phyloP scores from a whole-genome alignment of 2,113 vertebrate species.

The Onychostruthus taczanowskii region DNA sequence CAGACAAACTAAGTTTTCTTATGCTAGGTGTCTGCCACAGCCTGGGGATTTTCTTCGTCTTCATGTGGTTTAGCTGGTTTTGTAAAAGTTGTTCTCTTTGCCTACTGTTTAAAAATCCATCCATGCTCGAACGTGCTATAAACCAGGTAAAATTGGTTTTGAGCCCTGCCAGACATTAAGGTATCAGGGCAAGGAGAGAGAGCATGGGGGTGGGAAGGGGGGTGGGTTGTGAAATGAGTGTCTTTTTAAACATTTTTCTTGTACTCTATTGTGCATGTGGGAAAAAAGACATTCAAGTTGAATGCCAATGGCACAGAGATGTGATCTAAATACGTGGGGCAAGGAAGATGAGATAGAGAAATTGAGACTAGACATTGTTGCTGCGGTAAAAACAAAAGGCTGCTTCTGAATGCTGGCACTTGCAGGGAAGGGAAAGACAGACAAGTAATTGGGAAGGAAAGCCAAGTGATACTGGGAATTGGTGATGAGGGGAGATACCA shows the following conservation, averaged over 20 bases:
- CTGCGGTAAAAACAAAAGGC: not conserved
- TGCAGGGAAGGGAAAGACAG: not conserved
- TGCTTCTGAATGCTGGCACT: not conserved
- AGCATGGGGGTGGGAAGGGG: fast-evolving
- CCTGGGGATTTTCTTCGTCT: not conserved
- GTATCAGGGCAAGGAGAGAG: too few species aligned
- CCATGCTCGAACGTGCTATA: fast-evolving
- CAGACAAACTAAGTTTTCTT: not conserved
- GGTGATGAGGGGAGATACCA: not conserved
- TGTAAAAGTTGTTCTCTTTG: not conserved
- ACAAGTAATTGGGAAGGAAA: not conserved
- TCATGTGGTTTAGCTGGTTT: not conserved
- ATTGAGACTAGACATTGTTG: not conserved
- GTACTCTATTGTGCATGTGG: not conserved
- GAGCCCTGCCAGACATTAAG: not conserved
- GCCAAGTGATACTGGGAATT: not conserved
- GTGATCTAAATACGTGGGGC: not conserved
- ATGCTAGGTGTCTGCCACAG: not conserved
- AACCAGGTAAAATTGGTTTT: not conserved
- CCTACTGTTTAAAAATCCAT: not conserved
- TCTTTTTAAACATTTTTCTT: not conserved
- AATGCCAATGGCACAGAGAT: not conserved
- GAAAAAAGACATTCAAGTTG: not conserved
- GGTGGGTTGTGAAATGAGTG: fast-evolving
- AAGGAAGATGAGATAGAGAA: not conserved